These are phyloP conservation scores for Schizotus pectinicornis DNA, from an alignment of 2,888 invertebrate genomes.

Conservation along the genomic window DNA sequence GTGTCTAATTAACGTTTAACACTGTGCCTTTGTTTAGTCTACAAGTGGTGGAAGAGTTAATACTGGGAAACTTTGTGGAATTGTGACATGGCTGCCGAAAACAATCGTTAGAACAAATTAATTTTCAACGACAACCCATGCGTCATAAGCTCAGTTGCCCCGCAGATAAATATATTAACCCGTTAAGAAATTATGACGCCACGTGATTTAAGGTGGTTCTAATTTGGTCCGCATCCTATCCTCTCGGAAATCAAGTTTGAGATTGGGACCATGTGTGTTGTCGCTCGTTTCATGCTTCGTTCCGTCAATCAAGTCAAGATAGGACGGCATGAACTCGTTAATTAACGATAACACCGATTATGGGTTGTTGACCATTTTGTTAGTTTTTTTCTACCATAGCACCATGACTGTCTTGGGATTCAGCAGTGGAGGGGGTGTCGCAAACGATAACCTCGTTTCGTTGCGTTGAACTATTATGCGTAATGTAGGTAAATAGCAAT, in stretches of 20 bases:
- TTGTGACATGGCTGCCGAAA: slow-evolving; percentile 1
- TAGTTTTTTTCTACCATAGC: not conserved
- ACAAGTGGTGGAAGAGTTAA: too few relatives aligned
- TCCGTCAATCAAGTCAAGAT: not conserved
- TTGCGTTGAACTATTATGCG: not conserved
- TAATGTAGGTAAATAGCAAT: too few relatives aligned
- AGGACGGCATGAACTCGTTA: slow-evolving; percentile 1
- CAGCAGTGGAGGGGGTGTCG: not conserved
- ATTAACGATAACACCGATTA: slow-evolving; percentile 10
- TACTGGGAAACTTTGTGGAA: not conserved
- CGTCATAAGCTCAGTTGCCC: not conserved
- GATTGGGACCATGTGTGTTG: slow-evolving; percentile 10
- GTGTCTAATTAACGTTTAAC: slow-evolving; percentile 6
- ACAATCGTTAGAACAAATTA: not conserved
- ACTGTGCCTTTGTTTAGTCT: slow-evolving; percentile 21
- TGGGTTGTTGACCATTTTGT: slow-evolving; percentile 14
- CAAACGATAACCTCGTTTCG: slow-evolving; percentile 11
- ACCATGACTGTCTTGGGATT: not conserved
- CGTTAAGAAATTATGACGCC: not conserved
- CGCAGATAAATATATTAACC: not conserved
- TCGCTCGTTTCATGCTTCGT: slow-evolving; percentile 8
- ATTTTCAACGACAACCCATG: not conserved
- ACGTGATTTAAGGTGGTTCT: slow-evolving; percentile 7
- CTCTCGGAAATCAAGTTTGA: not conserved
- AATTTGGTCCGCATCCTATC: slow-evolving; percentile 5